Evolutionary conservation across 2,888 invertebrate genomes (phyloP), one percentile per base, ranked within the genome.

Genomic region (Drosophila phalerata): DNA sequence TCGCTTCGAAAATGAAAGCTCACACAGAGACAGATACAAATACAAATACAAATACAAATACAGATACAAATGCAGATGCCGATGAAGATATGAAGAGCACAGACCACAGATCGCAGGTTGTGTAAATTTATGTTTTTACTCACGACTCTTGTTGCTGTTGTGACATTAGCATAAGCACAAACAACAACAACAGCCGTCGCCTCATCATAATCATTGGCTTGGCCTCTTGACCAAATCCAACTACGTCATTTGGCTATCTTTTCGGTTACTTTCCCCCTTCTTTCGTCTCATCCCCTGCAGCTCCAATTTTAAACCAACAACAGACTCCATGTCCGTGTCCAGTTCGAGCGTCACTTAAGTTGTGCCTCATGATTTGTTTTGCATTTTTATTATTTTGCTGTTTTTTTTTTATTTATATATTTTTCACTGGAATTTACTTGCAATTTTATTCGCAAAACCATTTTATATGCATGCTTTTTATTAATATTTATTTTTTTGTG

Each of bases 1-100:
- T 80, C 73, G 79, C 88, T 90, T 84, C 83, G 91, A 91, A 91
- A 91, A 91, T 90, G 91, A 91, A 91, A 91, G 91, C 91, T 90
- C 74, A 73, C 75, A 84, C 78, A 78, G 64, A 79, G 58, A 63
- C 61, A 69, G 34, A 63, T 40, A 45, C 52, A 66, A 25, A 77
- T 45, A 56, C 61, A 55, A 17, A 34, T 17, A 37, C 38, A 3
- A 42, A 47, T 55, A 58, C 47, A 69, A 38, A 63, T 40, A 45
- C 52, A 66, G 32, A 77, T 45, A 56, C 61, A 55, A 17, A 34
- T 17, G 42, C 38, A 3, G 47, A 47, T 55, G 64, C 47, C 42
- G 37, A 47, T 57, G 48, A 28, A 66, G 45, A 60, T 56, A 55
- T 64, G 47, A 56, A 61, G 51, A 69, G 52, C 73, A 43, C 55